Evolutionary conservation across 2,113 vertebrate species (phyloP), one percentile per base, ranked within the genome.

Genomic region (Poecilia latipinna): DNA sequence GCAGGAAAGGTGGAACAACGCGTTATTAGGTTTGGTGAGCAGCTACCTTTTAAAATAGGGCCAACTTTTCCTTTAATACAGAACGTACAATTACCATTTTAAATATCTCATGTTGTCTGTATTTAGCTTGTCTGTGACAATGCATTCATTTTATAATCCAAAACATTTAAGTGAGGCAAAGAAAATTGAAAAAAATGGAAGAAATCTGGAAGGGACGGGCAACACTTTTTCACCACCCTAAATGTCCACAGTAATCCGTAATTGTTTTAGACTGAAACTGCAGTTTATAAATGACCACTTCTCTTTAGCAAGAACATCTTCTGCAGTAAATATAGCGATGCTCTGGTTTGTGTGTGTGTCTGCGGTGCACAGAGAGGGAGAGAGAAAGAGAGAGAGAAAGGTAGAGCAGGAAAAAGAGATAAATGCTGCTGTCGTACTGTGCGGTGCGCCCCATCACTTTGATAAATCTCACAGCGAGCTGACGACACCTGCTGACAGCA

Each of bases 401-500:
- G 72, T 11, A 19, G 68, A 64, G 68, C 44, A 73, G 32, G 60
- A 60, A 74, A 78, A 80, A 81, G 87, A 91, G 90, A 93, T 90
- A 93, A 90, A 93, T 92, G 87, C 86, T 80, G 87, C 88, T 91
- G 91, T 90, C 88, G 75, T 88, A 86, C 87, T 88, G 89, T 84
- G 87, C 68, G n/a, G 86, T 66, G 82, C 68, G 70, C 86, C 88
- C 89, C 70, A 83, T 92, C 92, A 91, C 91, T 92, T 90, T 91
- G 92, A 93, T 93, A 87, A 90, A 92, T 92, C 89, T 93, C 90
- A 70, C 90, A 78, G 90, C 44, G 60, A 86, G 89, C 83, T 89
- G 92, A 91, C 70, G 79, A 89, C 92, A 93, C 92, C 92, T 93
- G 92, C 90, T 91, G 92, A 92, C 90, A 90, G 83, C 83, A 84